Evolutionary conservation across 2,888 invertebrate species (phyloP), one percentile per base, ranked within the genome.

Genomic region (Cosmorhoe ocellata): DNA sequence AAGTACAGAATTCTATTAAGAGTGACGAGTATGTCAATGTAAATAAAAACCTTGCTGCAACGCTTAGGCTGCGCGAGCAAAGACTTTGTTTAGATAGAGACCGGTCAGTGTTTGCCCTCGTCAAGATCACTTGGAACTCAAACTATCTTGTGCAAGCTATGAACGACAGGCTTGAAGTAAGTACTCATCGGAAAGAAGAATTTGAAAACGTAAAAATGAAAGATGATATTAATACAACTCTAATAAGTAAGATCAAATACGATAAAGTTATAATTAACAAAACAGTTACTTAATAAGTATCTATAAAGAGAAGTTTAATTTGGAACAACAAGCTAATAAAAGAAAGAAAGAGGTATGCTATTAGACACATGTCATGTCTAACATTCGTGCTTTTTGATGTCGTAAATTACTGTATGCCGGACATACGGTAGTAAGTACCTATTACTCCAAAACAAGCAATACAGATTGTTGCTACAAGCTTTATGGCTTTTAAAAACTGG

Each of bases 401-500:
- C 27, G 38, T 57, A 54, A 56, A 58, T 56, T 48, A 54, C 51
- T 42, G 30, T 52, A 52, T 56, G 47, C 37, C 33, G 34, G 37
- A 51, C 56, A 52, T 41, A 60, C 59, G 13, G 58, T 64, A 63
- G 66, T 65, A 67, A 63, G 66, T 64, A 24, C 6, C 24, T 24
- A 67, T 65, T 70, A 69, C 76, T 71, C 68, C 73, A 74, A 73
- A 76, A 79, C 71, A 69, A 75, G 71, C 70, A 74, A 79, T 74
- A 78, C 74, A 75, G 69, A 73, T 73, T 73, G 84, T 84, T 81
- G 82, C 85, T 87, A 84, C 85, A 85, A 81, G 76, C 74, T 80
- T 78, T 84, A 86, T 84, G 73, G 81, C 79, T 77, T 83, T 78
- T 76, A 77, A 84, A 81, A 87, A 87, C 82, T 87, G 80, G 84